Percentiles rank a stretch among this genome's conserved stretches.
These are phyloP conservation scores for Aurelia coerulea DNA, from an alignment of 30 jellyfish, hydroid and myxozoan genomes.

Conservation along the genomic window DNA sequence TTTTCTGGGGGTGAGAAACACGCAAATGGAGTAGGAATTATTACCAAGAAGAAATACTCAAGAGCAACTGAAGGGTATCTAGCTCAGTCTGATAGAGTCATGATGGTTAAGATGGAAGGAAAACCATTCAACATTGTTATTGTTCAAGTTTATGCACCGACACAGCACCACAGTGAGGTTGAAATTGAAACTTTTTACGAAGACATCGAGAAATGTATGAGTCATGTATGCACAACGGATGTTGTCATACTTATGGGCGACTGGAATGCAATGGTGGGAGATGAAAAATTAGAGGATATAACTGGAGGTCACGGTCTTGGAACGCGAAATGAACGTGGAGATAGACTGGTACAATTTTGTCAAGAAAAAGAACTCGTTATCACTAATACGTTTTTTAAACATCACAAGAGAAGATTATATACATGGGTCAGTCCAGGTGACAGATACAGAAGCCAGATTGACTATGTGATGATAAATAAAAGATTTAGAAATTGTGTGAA, in stretches of 20 bases:
- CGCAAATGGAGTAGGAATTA: not conserved
- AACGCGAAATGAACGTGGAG: constrained; percentile 10
- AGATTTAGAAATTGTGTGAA: constrained; percentile 5
- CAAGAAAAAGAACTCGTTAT: not conserved
- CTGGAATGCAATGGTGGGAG: constrained; percentile 15
- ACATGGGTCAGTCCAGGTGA: constrained; percentile 27
- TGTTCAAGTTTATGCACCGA: constrained; percentile 45
- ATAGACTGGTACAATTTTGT: not conserved
- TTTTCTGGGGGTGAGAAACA: constrained; percentile 3
- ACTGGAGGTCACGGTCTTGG: not conserved
- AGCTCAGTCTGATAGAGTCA: constrained; percentile 27
- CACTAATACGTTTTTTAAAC: not conserved
- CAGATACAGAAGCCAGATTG: not conserved
- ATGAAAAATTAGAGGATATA: not conserved
- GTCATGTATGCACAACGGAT: not conserved
- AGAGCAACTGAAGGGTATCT: constrained; percentile 13
- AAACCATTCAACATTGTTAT: constrained; percentile 39
- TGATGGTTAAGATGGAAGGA: constrained; percentile 8
- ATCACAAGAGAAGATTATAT: not conserved
- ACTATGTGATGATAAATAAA: not conserved
- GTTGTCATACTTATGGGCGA: constrained; percentile 2
- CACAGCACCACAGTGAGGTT: constrained; percentile 9
- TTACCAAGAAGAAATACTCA: not conserved
- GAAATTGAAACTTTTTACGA: constrained; percentile 31
- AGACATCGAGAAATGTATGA: constrained; percentile 17